Evolutionary conservation across 2,888 invertebrate genomes (phyloP).

Genomic region (Andrena praecox): DNA sequence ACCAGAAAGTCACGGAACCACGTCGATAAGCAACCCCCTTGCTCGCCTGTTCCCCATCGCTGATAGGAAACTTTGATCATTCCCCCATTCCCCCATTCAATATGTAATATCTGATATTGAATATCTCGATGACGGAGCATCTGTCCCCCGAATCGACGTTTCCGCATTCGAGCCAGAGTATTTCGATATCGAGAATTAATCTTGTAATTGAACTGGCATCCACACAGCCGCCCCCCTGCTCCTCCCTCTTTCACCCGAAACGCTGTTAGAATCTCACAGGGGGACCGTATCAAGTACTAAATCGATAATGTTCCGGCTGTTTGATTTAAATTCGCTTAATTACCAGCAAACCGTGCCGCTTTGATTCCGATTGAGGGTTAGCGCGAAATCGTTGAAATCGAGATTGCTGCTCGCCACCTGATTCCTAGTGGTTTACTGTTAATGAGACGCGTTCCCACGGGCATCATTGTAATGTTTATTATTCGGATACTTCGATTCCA

Average conservation of each 20-base stretch:
- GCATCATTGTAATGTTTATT: too few relatives aligned
- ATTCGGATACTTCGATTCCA: too few relatives aligned
- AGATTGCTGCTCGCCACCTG: not conserved
- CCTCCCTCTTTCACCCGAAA: not conserved
- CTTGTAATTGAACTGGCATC: conserved; percentile 19
- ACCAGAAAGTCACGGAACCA: not conserved
- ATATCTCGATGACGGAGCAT: conserved; percentile 20
- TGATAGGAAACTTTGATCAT: not conserved
- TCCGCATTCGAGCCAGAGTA: conserved; percentile 8
- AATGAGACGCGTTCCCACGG: not conserved
- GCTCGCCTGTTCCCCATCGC: not conserved
- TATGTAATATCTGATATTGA: conserved; percentile 24
- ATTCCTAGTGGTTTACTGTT: too few relatives aligned
- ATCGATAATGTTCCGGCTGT: conserved; percentile 11
- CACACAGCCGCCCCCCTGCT: not conserved
- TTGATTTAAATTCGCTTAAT: conserved; percentile 29
- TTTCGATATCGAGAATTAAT: conserved; percentile 30
- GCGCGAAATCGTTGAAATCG: not conserved
- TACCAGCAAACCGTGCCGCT: not conserved
- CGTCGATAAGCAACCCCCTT: not conserved
- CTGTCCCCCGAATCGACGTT: not conserved
- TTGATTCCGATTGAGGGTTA: conserved; percentile 8
- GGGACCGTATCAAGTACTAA: not conserved
- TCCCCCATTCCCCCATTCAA: not conserved
- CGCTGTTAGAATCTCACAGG: not conserved